A percentile compares a stretch with the other conserved stretches of the same genome.
Conservation (phyloP, 64 coral and sea anemone species). For the Cladopsammia gracilis region DNA sequence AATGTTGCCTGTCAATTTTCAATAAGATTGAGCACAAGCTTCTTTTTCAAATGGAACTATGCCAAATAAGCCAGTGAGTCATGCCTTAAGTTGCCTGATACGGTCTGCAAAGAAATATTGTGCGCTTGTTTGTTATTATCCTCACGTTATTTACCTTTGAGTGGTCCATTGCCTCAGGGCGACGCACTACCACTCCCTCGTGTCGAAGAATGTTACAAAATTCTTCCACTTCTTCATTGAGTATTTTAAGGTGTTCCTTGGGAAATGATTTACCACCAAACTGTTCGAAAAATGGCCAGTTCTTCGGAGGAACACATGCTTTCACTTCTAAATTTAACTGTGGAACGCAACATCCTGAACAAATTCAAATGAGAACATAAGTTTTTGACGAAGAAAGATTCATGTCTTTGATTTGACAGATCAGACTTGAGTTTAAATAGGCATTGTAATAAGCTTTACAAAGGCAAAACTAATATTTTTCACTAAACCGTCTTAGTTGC, state of each 20-base stretch:
- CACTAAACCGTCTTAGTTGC: too few relatives aligned
- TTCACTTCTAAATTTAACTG: constrained; percentile 87
- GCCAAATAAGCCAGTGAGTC: too few relatives aligned
- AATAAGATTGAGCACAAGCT: too few relatives aligned
- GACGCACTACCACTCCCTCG: constrained; percentile 74
- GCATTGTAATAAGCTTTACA: too few relatives aligned
- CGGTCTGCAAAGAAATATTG: neutral
- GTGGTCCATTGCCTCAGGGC: constrained; percentile 70
- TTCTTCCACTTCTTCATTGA: constrained; percentile 69
- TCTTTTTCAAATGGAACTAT: too few relatives aligned
- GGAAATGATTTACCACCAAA: constrained; percentile 76
- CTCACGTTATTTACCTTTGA: constrained; percentile 47
- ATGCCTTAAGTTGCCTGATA: too few relatives aligned
- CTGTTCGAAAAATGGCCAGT: constrained; percentile 77
- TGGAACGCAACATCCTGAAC: constrained; percentile 81
- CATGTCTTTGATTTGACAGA: too few relatives aligned
- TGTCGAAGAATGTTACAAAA: constrained; percentile 81
- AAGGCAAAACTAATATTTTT: too few relatives aligned
- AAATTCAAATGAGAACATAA: neutral
- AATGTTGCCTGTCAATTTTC: too few relatives aligned
- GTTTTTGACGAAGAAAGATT: neutral
- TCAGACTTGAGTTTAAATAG: too few relatives aligned
- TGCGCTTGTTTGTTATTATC: neutral
- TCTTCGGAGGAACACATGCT: constrained; percentile 73
- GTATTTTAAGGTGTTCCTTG: constrained; percentile 52